These are phyloP conservation scores for Acanthopleura granulata DNA, from an alignment of 2,888 invertebrate species.

Conservation along the genomic window DNA sequence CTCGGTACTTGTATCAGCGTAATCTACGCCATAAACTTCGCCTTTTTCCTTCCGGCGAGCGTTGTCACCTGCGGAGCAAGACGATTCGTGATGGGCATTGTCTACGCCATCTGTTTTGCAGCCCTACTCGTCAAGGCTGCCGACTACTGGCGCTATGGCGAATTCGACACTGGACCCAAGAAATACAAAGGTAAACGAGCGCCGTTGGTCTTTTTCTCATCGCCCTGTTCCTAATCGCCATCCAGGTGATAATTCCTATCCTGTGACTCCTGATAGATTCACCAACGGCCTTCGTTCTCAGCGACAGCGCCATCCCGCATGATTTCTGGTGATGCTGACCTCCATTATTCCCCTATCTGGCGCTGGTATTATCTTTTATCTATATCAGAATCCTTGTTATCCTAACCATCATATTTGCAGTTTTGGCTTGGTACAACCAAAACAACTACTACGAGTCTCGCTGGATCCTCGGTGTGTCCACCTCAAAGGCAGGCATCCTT, in stretches of 20 bases:
- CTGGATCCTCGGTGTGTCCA: conserved; percentile 63
- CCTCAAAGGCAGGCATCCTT: conserved; percentile 65
- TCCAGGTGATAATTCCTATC: conserved; percentile 63
- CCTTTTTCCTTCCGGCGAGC: conserved; percentile 69
- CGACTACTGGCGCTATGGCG: conserved; percentile 67
- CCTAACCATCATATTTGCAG: conserved; percentile 67
- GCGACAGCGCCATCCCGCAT: conserved; percentile 33
- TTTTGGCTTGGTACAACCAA: conserved; percentile 67
- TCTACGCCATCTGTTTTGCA: conserved; percentile 70
- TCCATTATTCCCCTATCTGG: conserved; percentile 61
- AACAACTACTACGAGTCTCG: conserved; percentile 68
- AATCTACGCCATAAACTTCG: conserved; percentile 70
- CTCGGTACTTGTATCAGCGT: conserved; percentile 70
- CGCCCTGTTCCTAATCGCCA: conserved; percentile 53
- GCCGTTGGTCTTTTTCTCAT: conserved; percentile 63
- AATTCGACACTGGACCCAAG: conserved; percentile 39
- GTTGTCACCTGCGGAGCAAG: conserved; percentile 68
- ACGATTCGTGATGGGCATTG: conserved; percentile 68
- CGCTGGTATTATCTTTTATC: conserved; percentile 68
- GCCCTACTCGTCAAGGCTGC: conserved; percentile 70
- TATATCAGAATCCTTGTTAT: conserved; percentile 69
- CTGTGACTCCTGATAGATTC: conserved; percentile 70
- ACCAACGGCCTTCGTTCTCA: conserved; percentile 57
- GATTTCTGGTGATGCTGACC: conserved; percentile 63
- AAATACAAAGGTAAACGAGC: conserved; percentile 52